A percentile compares a stretch with the other conserved stretches of the same genome.
phyloP scores from a whole-genome alignment of 2,888 invertebrate genomes.

The Branchellion lobata region DNA sequence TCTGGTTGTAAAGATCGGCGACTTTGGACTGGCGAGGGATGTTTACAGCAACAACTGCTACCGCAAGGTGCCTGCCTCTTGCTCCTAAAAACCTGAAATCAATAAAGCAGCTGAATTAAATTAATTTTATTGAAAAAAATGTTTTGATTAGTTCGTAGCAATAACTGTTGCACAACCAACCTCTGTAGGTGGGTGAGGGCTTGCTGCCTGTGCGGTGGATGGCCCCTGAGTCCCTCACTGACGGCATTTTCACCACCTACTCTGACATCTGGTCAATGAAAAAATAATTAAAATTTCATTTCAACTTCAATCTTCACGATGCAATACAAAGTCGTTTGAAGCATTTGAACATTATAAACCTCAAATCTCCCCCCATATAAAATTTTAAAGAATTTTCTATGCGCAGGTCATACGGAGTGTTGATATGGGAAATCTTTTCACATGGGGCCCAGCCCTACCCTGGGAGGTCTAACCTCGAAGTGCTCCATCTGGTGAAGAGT shows the following conservation, averaged over 20 bases:
- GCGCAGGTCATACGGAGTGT: conserved; percentile 68
- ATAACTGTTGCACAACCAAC: too few species aligned
- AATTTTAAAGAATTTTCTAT: too few species aligned
- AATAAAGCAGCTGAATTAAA: too few species aligned
- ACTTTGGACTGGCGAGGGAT: conserved; percentile 90
- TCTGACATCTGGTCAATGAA: conserved; percentile 85
- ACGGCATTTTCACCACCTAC: conserved; percentile 92
- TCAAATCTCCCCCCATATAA: too few species aligned
- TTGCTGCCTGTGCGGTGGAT: conserved; percentile 94
- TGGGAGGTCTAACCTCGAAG: conserved; percentile 86
- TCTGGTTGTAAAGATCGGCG: conserved; percentile 84
- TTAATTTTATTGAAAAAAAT: too few species aligned
- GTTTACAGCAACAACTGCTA: conserved; percentile 97
- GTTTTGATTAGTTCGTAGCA: too few species aligned
- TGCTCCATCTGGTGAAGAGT: conserved; percentile 81
- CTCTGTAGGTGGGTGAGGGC: conserved; percentile 84
- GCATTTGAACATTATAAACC: background rate
- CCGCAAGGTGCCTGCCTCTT: conserved; percentile 61
- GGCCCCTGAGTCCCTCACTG: conserved; percentile 92
- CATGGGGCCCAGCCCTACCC: conserved; percentile 95
- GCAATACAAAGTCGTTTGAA: too few species aligned
- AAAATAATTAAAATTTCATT: too few species aligned
- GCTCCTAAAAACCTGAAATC: too few species aligned
- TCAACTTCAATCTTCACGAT: background rate
- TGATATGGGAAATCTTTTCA: conserved; percentile 95